Base-by-base conservation (phyloP, 2,888 invertebrate species). In the Norana najaformis region DNA sequence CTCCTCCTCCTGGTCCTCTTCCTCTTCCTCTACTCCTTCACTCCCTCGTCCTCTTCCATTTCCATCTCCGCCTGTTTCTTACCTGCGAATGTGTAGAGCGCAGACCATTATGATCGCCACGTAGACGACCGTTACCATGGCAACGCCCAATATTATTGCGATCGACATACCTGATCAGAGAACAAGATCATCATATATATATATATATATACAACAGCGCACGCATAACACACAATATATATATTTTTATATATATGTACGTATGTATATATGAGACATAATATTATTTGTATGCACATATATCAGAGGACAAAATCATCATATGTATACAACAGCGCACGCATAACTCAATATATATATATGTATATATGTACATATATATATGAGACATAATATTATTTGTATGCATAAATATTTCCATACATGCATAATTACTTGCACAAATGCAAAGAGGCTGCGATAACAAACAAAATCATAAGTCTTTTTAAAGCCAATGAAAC, bases 21-120 rank as follows among this genome's bases (percentile, higher is more conserved):
- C n/a, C 41, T 88, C 88, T 0, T 88, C 37, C 88, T 37, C 18
- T 30, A 18, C 14, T 6, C 88, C 23, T 0, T 30, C 4, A 23
- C 18, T 39, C 37, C 11, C 38, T 5, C 88, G 18, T 34, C 34
- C 88, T 13, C 30, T 37, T 34, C 38, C 39, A 5, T 14, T 88
- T 39, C 88, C 88, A 0, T 18, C 38, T 39, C 37, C 23, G 20
- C 38, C 6, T 39, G 23, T n/a, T 69, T 36, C 88, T 89, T 88
- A 91, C 91, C 91, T 91, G 88, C 90, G 90, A 53, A 92, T 88
- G 89, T 91, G 91, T 82, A 91, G 88, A 88, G 91, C 91, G 90
- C 92, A 92, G 89, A 91, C 91, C 89, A 92, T 92, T 89, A 92
- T 92, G 37, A 91, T 90, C 69, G 90, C 91, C 88, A 92, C 92